Evolutionary conservation across 2,888 invertebrate genomes (phyloP).

Genomic region (Parelbella ahira): DNA sequence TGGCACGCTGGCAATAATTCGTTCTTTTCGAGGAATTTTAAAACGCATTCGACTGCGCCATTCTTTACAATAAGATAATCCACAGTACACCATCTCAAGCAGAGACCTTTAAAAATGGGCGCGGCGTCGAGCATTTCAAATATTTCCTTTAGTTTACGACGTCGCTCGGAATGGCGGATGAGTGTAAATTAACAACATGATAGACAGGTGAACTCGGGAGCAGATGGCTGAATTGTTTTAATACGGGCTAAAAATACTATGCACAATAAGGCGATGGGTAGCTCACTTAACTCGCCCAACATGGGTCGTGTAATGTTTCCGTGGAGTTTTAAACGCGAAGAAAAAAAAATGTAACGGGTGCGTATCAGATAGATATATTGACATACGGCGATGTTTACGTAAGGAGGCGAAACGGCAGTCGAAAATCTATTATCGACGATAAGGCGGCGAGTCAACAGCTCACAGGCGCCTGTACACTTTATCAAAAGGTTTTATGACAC

Average conservation of each 20-base stretch:
- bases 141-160: slow-evolving; percentile 64
- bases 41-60: slow-evolving; percentile 10
- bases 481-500: slow-evolving; percentile 57
- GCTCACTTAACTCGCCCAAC: slow-evolving; percentile 49
- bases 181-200: slow-evolving; percentile 68
- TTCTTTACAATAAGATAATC: slow-evolving; percentile 37
- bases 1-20: no score
- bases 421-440: slow-evolving; percentile 71
- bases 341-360: slow-evolving; percentile 57
- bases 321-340: slow-evolving; percentile 40
- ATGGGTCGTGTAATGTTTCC: slow-evolving; percentile 57
- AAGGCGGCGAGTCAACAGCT: slow-evolving; percentile 63
- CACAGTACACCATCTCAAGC: slow-evolving; percentile 41
- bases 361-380: slow-evolving; percentile 74
- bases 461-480: slow-evolving; percentile 62
- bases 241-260: slow-evolving; percentile 69
- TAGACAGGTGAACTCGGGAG: slow-evolving; percentile 69
- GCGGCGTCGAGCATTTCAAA: slow-evolving; percentile 56
- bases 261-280: slow-evolving; percentile 39
- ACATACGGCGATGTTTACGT: slow-evolving; percentile 70
- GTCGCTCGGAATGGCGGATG: slow-evolving; percentile 49
- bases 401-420: slow-evolving; percentile 78
- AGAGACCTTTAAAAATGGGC: slow-evolving; percentile 49
- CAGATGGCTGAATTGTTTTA: slow-evolving; percentile 74
- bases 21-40: slow-evolving; percentile 14